Base-by-base conservation (phyloP, 1,140 invertebrate genomes). In the Drosophila burlai region DNA sequence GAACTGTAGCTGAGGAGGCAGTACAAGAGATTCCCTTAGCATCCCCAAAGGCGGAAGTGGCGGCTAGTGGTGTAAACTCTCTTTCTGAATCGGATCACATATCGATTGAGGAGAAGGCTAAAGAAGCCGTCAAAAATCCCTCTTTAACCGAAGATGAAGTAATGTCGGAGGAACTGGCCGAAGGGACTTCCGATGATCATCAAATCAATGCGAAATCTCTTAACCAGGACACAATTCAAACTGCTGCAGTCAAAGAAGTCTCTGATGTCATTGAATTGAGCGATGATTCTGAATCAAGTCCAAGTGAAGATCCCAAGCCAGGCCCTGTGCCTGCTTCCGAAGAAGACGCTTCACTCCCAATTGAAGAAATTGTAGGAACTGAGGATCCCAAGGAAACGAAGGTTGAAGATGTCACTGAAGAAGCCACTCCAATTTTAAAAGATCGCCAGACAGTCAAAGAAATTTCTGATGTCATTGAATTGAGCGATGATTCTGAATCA, bases 401-500 rank as follows among this genome's bases (percentile, higher is more conserved):
- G 34, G 18, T 38, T 38, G 31, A 55, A 21, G 11, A 36, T 21
- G 31, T 36, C 11, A 13, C 50, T 5, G 2, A 36, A 21, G 34
- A 55, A 52, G 26, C 1, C 26, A 29, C 16, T 31, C 9, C 49
- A 50, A 31, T 16, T 18, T 16, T 10, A 18, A 10, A 31, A 18
- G 24, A 26, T 29, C 5, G 2, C 24, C 29, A 5, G 8, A 21
- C 18, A 21, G 34, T 24, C 34, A 11, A 55, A 5, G 15, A 57
- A 2, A 16, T 18, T 18, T 18, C 54, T 11, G 18, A 26, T 26
- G 10, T 57, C 3, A 57, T 57, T 16, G 36, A 57, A n/a, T 26
- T 57, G 10, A 57, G 54, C 9, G 36, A 57, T n/a, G 54, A 57
- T 26, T 40, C 36, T 26, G 54, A 57, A 24, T 40, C 52, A 11